Percentiles rank a stretch among this genome's conserved stretches.
These are phyloP conservation scores for Phortica variegata DNA, from an alignment of 1,140 invertebrate species.

Conservation along the genomic window DNA sequence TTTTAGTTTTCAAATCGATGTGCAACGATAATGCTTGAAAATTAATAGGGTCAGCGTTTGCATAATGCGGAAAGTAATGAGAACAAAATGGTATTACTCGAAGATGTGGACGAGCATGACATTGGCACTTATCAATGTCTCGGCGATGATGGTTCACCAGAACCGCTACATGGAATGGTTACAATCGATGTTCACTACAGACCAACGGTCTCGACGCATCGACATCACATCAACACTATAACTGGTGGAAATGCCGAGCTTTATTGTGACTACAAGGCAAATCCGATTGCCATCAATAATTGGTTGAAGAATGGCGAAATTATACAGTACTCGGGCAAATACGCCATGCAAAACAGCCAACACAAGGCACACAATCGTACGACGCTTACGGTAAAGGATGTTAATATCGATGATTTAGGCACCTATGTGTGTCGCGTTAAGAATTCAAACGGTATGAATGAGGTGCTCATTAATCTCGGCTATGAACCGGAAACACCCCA, in stretches of 20 bases:
- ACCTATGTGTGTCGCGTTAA: slow-evolving; percentile 45
- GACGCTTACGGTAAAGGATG: slow-evolving; percentile 32
- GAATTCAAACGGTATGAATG: slow-evolving; percentile 37
- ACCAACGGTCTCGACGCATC: slow-evolving; percentile 46
- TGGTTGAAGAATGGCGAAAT: slow-evolving; percentile 39
- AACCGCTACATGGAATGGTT: slow-evolving; percentile 41
- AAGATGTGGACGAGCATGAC: slow-evolving; percentile 37
- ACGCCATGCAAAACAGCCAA: slow-evolving; percentile 25
- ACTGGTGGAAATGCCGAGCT: slow-evolving; percentile 33
- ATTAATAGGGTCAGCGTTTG: slow-evolving; percentile 31
- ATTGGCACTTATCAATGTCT: slow-evolving; percentile 46
- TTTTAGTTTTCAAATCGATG: not conserved
- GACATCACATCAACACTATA: slow-evolving; percentile 45
- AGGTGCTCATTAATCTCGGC: slow-evolving; percentile 34
- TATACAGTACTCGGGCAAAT: slow-evolving; percentile 34
- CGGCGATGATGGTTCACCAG: slow-evolving; percentile 37
- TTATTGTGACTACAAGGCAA: slow-evolving; percentile 46
- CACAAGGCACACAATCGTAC: slow-evolving; percentile 47
- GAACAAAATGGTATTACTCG: slow-evolving; percentile 30
- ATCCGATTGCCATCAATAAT: slow-evolving; percentile 37
- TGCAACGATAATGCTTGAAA: not conserved
- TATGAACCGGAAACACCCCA: slow-evolving; percentile 47
- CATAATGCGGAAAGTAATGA: slow-evolving; percentile 19
- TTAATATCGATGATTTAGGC: slow-evolving; percentile 36
- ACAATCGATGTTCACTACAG: slow-evolving; percentile 41